A percentile compares a stretch with the other conserved stretches of the same genome.
Evolutionary conservation across 2,888 invertebrate genomes (phyloP).

Genomic region (Pseudoips prasinana): DNA sequence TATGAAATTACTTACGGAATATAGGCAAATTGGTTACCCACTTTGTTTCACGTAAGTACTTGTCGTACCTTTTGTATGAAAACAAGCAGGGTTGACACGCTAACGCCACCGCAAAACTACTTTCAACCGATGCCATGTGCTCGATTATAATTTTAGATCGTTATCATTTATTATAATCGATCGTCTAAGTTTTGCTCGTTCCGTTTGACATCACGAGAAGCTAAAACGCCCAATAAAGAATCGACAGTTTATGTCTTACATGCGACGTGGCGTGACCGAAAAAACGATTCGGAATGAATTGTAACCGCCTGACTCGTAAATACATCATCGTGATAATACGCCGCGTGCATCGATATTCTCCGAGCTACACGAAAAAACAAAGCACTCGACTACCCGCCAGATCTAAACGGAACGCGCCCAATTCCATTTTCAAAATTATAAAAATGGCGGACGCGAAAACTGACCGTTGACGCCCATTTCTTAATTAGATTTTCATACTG

Average conservation of each 20-base stretch:
- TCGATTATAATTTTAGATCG: constrained; percentile 51
- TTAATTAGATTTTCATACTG: constrained; percentile 78
- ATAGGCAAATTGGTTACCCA: constrained; percentile 43
- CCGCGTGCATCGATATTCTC: constrained; percentile 54
- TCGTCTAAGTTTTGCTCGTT: constrained; percentile 54
- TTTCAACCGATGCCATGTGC: constrained; percentile 50
- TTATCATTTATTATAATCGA: constrained; percentile 55
- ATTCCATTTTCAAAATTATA: constrained; percentile 49
- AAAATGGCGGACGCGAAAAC: constrained; percentile 63
- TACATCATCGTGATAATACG: constrained; percentile 73
- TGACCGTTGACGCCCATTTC: constrained; percentile 65
- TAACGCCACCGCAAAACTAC: constrained; percentile 22
- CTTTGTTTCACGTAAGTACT: constrained; percentile 15
- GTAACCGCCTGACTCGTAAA: constrained; percentile 65
- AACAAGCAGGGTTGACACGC: constrained; percentile 32
- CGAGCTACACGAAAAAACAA: constrained; percentile 41
- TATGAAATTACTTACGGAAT: constrained; percentile 39
- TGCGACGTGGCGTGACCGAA: constrained; percentile 81
- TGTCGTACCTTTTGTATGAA: constrained; percentile 17
- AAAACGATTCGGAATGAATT: constrained; percentile 73
- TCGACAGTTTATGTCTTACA: constrained; percentile 69
- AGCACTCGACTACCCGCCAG: constrained; percentile 22
- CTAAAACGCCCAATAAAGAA: constrained; percentile 67
- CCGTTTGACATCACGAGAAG: constrained; percentile 57
- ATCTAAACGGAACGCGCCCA: constrained; percentile 33